Evolutionary conservation across 2,113 vertebrate species (phyloP).

Genomic region (Silurus asotus): DNA sequence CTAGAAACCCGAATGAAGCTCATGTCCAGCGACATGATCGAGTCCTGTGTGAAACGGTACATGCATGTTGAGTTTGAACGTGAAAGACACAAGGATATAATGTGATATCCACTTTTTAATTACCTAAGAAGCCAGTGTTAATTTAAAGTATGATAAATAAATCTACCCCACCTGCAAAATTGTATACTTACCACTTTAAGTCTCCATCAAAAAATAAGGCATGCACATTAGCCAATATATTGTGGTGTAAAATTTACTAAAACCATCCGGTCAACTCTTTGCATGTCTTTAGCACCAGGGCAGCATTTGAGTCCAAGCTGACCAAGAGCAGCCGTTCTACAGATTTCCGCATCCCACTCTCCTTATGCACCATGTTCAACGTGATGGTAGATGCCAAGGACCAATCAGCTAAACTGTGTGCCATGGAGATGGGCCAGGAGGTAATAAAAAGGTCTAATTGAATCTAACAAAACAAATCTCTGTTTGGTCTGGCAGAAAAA

Average conservation of each 20-base stretch:
- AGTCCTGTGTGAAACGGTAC: constrained; percentile 98
- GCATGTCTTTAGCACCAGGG: constrained; percentile 85
- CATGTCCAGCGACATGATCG: constrained; percentile 99
- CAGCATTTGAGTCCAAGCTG: constrained; percentile 98
- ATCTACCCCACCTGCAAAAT: background rate
- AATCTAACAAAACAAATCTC: constrained; percentile 20
- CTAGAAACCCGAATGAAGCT: constrained; percentile 94
- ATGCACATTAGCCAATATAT: background rate
- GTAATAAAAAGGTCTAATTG: constrained; percentile 71
- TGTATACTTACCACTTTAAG: background rate
- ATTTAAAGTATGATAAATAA: background rate
- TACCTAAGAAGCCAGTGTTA: background rate
- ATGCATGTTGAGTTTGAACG: constrained; percentile 31
- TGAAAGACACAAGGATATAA: background rate
- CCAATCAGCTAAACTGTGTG: constrained; percentile 98
- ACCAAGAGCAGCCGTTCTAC: constrained; percentile 98
- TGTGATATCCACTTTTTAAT: background rate
- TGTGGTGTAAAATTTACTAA: constrained; percentile 15
- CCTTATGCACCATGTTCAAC: constrained; percentile 99
- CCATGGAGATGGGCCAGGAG: constrained; percentile 99
- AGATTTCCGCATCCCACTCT: constrained; percentile 98
- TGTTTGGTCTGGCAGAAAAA: constrained; percentile 6
- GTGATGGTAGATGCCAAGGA: constrained; percentile 99
- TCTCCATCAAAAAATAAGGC: background rate
- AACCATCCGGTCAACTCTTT: constrained; percentile 6